Percentiles rank a stretch among this genome's conserved stretches.
These are phyloP conservation scores for Amphilophus citrinellus DNA, from an alignment of 2,113 vertebrate genomes.

Conservation along the genomic window DNA sequence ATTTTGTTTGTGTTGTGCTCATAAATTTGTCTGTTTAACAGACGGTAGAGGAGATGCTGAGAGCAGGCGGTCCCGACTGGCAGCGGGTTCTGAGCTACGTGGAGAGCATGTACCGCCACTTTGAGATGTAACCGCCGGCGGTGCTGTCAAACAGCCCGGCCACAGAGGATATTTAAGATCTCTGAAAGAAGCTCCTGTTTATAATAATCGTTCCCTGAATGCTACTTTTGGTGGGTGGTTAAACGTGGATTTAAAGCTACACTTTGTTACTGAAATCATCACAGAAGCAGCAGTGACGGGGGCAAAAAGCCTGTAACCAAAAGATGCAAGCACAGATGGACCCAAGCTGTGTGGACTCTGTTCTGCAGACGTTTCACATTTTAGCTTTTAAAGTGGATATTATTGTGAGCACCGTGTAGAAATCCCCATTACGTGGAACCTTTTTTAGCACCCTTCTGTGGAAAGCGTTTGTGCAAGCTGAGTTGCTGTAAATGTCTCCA, in stretches of 20 bases:
- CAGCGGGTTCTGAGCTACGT: constrained; percentile 85
- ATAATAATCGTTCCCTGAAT: background rate
- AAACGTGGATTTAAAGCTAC: background rate
- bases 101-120: constrained; percentile 84
- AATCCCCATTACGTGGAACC: background rate
- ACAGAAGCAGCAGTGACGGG: background rate
- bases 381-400: constrained; percentile 19
- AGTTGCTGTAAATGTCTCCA: constrained; percentile 57
- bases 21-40: constrained; percentile 38
- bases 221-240: background rate
- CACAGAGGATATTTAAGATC: background rate
- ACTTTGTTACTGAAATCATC: background rate
- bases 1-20: background rate
- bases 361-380: background rate
- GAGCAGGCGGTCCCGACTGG: constrained; percentile 84
- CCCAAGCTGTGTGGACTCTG: background rate
- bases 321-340: background rate
- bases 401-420: background rate
- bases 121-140: constrained; percentile 80
- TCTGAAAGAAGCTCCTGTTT: background rate
- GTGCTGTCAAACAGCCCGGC: background rate
- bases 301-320: constrained; percentile 2
- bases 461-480: background rate
- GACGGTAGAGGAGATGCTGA: constrained; percentile 84
- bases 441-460: constrained; percentile 6